Conservation (phyloP, 2,888 invertebrate genomes). For the Ectobius pallidus region DNA sequence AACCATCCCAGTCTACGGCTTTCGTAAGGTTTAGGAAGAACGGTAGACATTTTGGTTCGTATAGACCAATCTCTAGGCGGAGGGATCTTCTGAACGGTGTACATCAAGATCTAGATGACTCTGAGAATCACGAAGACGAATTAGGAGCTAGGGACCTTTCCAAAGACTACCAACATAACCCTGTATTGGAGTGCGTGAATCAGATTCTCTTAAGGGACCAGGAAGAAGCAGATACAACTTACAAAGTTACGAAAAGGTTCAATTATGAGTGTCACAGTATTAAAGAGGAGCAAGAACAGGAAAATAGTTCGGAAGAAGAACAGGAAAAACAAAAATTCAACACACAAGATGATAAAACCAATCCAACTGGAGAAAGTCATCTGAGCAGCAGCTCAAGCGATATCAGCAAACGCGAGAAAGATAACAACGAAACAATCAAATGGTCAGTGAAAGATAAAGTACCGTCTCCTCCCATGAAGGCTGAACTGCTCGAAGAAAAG, state of each 20-base stretch:
- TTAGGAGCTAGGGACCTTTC: conserved; percentile 40
- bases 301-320: conserved; percentile 17
- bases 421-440: conserved; percentile 8
- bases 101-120: conserved; percentile 56
- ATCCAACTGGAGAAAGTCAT: neutral
- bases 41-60: conserved; percentile 16
- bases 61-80: conserved; percentile 61
- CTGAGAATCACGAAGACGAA: conserved; percentile 59
- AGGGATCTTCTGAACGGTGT: neutral
- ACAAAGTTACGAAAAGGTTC: conserved; percentile 56
- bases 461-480: conserved; percentile 39
- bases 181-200: conserved; percentile 85
- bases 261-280: conserved; percentile 38
- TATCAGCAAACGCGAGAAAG: neutral
- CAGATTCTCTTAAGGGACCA: conserved; percentile 78
- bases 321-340: neutral
- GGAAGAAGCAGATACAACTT: conserved; percentile 30
- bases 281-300: conserved; percentile 43
- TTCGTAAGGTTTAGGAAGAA: conserved; percentile 35
- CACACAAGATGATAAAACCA: neutral
- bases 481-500: conserved; percentile 51
- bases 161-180: conserved; percentile 72
- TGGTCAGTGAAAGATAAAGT: conserved; percentile 33
- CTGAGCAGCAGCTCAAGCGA: neutral
- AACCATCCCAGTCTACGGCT: conserved; percentile 21